Evolutionary conservation across 2,797 vertebrate genomes (phyloP).

Genomic region (Alca torda): DNA sequence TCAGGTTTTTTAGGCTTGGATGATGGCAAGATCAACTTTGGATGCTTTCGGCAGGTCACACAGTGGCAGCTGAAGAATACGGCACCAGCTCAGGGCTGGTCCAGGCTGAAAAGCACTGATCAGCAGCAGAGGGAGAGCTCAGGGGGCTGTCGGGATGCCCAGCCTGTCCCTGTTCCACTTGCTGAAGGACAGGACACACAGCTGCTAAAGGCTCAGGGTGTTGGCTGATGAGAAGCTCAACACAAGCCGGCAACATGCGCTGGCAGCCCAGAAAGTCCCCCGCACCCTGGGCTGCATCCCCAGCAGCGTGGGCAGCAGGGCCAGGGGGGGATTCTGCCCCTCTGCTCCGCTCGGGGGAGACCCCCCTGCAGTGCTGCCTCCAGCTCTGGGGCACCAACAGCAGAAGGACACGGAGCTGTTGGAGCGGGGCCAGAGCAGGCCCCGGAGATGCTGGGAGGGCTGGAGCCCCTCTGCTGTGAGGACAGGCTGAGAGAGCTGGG

Average conservation of each 20-base stretch:
- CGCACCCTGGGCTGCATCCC: too few species aligned
- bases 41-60: accelerated
- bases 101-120: not conserved
- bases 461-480: too few species aligned
- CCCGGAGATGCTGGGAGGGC: too few species aligned
- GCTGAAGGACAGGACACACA: not conserved
- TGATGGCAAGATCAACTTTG: not conserved
- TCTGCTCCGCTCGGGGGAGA: too few species aligned
- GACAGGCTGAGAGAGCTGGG: too few species aligned
- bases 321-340: too few species aligned
- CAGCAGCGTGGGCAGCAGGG: too few species aligned
- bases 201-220: not conserved
- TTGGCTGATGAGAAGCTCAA: not conserved
- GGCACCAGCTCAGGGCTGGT: not conserved
- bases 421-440: too few species aligned
- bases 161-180: not conserved
- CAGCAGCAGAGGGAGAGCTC: not conserved
- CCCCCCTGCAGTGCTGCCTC: too few species aligned
- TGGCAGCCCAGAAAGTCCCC: not conserved
- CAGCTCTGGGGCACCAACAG: too few species aligned
- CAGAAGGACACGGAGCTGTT: too few species aligned
- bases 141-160: not conserved
- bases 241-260: too few species aligned
- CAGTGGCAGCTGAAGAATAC: not conserved
- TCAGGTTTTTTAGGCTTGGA: not conserved